Conservation (phyloP, 2,888 invertebrate genomes). For the Brachycybe producta region DNA sequence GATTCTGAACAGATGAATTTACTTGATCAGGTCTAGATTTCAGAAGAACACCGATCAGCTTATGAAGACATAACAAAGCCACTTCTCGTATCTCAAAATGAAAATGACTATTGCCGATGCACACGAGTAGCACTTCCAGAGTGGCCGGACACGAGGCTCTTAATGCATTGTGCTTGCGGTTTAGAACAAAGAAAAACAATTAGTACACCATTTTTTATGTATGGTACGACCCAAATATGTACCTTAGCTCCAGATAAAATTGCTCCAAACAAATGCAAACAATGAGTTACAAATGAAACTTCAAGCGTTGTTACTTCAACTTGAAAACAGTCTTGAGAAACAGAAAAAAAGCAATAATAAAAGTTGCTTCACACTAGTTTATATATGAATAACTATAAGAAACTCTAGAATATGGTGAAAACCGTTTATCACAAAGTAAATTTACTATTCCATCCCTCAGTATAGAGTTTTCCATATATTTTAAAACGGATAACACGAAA, state of each 20-base stretch:
- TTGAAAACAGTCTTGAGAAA: constrained; percentile 36
- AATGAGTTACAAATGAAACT: constrained; percentile 34
- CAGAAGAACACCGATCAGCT: constrained; percentile 44
- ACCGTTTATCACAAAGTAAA: too few relatives aligned
- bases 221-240: constrained; percentile 21
- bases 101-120: constrained; percentile 38
- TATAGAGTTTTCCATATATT: constrained; percentile 8
- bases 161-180: constrained; percentile 42
- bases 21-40: constrained; percentile 41
- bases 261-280: constrained; percentile 44
- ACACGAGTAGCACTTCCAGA: constrained; percentile 42
- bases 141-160: constrained; percentile 49
- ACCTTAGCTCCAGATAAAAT: constrained; percentile 48
- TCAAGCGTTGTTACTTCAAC: constrained; percentile 24
- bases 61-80: constrained; percentile 42
- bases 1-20: not conserved
- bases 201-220: not conserved
- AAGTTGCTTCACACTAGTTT: too few relatives aligned
- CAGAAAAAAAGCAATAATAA: too few relatives aligned
- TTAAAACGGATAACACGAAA: too few relatives aligned
- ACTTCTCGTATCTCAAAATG: constrained; percentile 35
- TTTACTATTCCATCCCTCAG: too few relatives aligned
- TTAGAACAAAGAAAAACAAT: constrained; percentile 1
- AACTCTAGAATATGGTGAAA: constrained; percentile 20
- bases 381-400: too few relatives aligned